Percentiles rank a stretch among this genome's conserved stretches.
Evolutionary conservation across 2,113 vertebrate species (phyloP).

Genomic region (Pomatorhinus ruficollis): DNA sequence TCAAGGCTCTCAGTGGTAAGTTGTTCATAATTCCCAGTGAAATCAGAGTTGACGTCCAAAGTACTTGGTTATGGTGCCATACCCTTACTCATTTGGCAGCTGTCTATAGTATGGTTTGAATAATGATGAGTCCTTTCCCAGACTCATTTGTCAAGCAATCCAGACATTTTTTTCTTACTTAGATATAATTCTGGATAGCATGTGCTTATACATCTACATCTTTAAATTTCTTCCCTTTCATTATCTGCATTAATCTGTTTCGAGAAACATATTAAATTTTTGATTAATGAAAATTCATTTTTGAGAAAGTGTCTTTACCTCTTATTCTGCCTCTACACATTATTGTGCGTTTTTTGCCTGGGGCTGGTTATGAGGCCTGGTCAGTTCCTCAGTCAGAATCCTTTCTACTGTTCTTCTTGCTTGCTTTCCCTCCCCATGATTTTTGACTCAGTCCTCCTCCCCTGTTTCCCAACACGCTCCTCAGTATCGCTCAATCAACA

Average conservation of each 20-base stretch:
- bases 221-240: neutral
- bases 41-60: neutral
- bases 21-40: neutral
- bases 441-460: neutral
- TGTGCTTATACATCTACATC: neutral
- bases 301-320: neutral
- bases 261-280: neutral
- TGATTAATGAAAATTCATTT: neutral
- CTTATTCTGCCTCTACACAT: neutral
- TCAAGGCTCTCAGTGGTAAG: neutral
- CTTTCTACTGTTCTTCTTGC: neutral
- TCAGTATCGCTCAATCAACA: conserved; percentile 27
- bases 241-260: neutral
- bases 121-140: neutral
- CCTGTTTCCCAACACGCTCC: neutral
- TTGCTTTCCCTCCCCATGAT: neutral
- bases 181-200: neutral
- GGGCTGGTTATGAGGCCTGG: neutral
- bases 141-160: neutral
- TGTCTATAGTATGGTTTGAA: neutral
- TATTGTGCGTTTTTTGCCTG: neutral
- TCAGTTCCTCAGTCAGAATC: neutral
- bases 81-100: neutral
- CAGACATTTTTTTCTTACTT: neutral
- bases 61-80: neutral